Conservation (phyloP, 2,113 vertebrate species). For the Pelobates fuscus region DNA sequence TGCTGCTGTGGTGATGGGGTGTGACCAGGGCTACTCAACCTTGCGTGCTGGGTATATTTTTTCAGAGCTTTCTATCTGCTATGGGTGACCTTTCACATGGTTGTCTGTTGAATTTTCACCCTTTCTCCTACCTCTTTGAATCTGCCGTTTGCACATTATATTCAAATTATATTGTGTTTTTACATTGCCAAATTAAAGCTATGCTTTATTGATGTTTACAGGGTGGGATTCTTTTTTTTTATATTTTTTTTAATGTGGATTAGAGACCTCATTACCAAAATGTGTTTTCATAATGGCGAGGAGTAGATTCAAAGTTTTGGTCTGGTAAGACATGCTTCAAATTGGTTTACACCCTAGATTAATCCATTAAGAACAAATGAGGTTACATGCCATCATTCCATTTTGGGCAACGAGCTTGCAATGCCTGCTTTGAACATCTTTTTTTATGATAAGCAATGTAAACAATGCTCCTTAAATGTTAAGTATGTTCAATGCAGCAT, state of each 20-base stretch:
- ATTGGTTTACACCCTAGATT: too few relatives aligned
- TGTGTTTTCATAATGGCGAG: background rate
- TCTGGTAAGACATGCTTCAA: background rate
- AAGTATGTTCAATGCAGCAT: too few relatives aligned
- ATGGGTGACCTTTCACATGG: conserved; percentile 23
- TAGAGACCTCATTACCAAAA: too few relatives aligned
- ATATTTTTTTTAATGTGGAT: too few relatives aligned
- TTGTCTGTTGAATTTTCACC: conserved; percentile 16
- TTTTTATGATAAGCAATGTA: too few relatives aligned
- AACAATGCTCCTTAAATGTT: too few relatives aligned
- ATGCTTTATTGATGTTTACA: background rate
- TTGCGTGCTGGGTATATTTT: conserved; percentile 35
- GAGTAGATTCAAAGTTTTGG: conserved; percentile 19
- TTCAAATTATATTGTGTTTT: background rate
- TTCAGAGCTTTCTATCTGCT: conserved; percentile 63
- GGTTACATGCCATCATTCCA: too few relatives aligned
- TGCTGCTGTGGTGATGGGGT: conserved; percentile 67
- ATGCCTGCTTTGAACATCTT: too few relatives aligned
- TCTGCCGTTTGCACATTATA: conserved; percentile 9
- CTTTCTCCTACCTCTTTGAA: conserved; percentile 4
- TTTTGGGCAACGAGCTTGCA: too few relatives aligned
- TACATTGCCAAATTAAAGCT: background rate
- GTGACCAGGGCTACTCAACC: background rate
- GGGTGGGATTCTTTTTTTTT: too few relatives aligned
- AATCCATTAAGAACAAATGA: too few relatives aligned